These are phyloP conservation scores for Protobothrops mucrosquamatus DNA, from an alignment of 2,113 vertebrate species.

Conservation along the genomic window DNA sequence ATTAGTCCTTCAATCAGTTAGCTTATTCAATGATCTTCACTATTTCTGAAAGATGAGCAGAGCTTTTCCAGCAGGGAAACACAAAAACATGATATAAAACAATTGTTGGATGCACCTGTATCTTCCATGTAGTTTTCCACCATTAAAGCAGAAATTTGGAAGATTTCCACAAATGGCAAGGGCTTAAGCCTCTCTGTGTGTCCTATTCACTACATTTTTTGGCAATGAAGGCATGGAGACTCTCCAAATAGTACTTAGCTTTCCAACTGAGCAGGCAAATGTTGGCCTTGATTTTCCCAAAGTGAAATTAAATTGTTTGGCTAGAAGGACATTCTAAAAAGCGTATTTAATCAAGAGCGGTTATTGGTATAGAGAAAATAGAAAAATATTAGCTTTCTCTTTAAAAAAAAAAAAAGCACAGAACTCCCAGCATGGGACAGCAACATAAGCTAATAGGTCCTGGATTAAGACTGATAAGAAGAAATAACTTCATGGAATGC, in stretches of 20 bases:
- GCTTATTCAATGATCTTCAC: background rate
- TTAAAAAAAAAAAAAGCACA: background rate
- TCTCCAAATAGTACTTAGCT: background rate
- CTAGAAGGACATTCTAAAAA: background rate
- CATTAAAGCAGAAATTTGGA: background rate
- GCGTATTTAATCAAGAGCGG: background rate
- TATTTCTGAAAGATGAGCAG: background rate
- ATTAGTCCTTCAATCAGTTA: background rate
- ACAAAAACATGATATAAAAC: background rate
- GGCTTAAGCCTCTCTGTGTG: background rate
- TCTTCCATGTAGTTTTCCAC: background rate
- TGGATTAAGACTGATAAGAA: background rate
- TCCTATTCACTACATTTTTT: background rate
- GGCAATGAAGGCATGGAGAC: background rate
- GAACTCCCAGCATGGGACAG: background rate
- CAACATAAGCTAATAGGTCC: background rate
- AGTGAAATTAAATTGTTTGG: slow-evolving; percentile 18
- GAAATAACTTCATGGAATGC: background rate
- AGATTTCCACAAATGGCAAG: background rate
- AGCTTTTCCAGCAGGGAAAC: background rate
- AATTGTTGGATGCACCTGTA: background rate
- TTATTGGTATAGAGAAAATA: background rate
- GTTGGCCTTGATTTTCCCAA: slow-evolving; percentile 7
- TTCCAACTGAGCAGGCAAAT: background rate
- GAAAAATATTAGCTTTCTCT: background rate